Base-by-base conservation (phyloP, 30 jellyfish, hydroid and myxozoan species). In the Nemopilema nomurai region DNA sequence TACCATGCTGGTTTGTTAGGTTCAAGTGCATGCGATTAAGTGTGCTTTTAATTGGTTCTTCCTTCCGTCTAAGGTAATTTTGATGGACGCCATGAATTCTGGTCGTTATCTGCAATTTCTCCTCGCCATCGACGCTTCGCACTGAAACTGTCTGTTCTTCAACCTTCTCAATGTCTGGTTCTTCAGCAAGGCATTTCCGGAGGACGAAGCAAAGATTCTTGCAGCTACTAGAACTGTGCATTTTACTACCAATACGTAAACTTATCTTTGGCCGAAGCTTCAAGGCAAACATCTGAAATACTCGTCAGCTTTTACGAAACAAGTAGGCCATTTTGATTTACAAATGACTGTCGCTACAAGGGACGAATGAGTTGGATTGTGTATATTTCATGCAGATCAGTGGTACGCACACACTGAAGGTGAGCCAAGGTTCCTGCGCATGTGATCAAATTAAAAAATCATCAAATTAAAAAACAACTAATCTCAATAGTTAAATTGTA, bases 101-200 rank as follows among this genome's bases (percentile, higher is more conserved):
- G 25, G 93, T 84, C 4, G 82, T 84, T 9, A 84, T 84, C 7
- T 76, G 30, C 68, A 84, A 28, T 26, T 73, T 52, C 4, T 70
- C 82, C 62, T 84, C 93, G 8, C 67, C 83, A 9, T 74, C 83
- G 6, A 84, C 75, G 50, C 87, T 72, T 19, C 93, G 82, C 9
- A 84, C 93, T 1, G 93, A 63, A 16, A 84, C 69, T 4, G 87
- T 84, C 69, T 62, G 87, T 23, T 84, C 93, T 22, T 62, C 84
- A 31, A 83, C 28, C 33, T 69, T 69, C 0, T 83, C 91, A 19
- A 84, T 33, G 31, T 74, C 85, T 16, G 93, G 93, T 25, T 84
- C 93, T 74, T 41, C 70, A 3, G 63, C 87, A 20, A 73, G 82
- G 78, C 87, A 84, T 74, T 66, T 74, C 41, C 87, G 87, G 77